phyloP scores from a whole-genome alignment of 2,113 vertebrate species.

The Craseonycteris thonglongyai region DNA sequence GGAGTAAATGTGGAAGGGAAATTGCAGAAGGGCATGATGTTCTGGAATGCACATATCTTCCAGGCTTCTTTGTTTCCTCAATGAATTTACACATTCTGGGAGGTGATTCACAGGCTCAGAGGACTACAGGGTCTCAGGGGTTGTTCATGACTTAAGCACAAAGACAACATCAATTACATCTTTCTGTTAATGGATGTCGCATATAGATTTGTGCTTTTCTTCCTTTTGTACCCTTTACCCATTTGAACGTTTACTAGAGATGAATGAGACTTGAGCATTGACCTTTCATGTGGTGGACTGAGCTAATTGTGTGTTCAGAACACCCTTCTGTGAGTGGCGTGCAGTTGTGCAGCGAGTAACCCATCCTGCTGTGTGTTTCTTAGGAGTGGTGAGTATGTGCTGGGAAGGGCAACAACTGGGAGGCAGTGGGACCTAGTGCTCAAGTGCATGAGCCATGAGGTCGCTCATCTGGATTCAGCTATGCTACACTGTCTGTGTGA shows the following conservation, averaged over 20 bases:
- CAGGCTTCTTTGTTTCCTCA: background rate
- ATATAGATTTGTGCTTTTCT: background rate
- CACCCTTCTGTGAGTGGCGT: background rate
- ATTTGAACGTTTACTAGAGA: background rate
- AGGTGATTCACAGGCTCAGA: background rate
- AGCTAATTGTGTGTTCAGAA: background rate
- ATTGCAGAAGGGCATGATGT: background rate
- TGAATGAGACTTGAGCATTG: background rate
- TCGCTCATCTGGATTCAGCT: background rate
- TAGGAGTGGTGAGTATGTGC: background rate
- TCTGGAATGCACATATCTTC: background rate
- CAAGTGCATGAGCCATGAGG: background rate
- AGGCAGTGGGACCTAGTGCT: background rate
- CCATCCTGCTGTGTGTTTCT: background rate
- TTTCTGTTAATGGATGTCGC: background rate
- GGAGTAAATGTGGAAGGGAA: background rate
- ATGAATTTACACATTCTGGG: background rate
- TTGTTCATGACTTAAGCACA: conserved; percentile 3
- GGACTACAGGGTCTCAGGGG: background rate
- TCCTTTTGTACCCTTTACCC: background rate
- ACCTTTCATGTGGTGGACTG: background rate
- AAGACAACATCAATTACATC: background rate
- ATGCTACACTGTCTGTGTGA: background rate
- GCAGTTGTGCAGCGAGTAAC: background rate
- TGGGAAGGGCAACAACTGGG: background rate